Conservation (phyloP, 2,888 invertebrate genomes). For the Timandra comae region DNA sequence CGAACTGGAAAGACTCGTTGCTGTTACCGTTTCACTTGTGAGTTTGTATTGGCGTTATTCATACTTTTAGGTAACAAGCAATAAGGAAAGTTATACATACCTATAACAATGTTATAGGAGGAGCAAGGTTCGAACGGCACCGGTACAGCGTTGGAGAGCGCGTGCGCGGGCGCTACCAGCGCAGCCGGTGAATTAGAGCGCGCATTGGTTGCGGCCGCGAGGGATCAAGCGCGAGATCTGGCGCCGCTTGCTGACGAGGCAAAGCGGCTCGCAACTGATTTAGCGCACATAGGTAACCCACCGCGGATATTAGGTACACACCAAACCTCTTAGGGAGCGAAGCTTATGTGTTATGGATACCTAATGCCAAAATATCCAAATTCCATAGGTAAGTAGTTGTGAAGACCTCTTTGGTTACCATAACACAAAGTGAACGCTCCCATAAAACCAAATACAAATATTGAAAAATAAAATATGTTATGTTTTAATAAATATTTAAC, state of each 20-base stretch:
- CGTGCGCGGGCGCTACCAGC: constrained; percentile 82
- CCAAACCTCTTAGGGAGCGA: constrained; percentile 32
- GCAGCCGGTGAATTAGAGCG: constrained; percentile 90
- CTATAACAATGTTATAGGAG: constrained; percentile 48
- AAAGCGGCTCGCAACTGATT: constrained; percentile 63
- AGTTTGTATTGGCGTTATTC: constrained; percentile 30
- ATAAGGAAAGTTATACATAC: too few species aligned
- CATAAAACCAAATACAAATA: constrained; percentile 5
- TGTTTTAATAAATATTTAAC: too few species aligned
- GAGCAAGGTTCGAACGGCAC: constrained; percentile 56
- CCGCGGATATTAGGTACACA: constrained; percentile 57
- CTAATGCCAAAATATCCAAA: background rate
- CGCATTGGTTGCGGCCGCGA: constrained; percentile 81
- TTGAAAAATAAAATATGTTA: too few species aligned
- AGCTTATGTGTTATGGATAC: constrained; percentile 29
- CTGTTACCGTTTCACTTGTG: constrained; percentile 90
- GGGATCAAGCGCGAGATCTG: constrained; percentile 65
- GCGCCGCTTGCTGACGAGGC: constrained; percentile 66
- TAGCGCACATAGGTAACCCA: constrained; percentile 70
- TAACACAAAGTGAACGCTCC: constrained; percentile 15
- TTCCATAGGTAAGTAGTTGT: background rate
- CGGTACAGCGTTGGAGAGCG: constrained; percentile 71
- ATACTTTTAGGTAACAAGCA: too few species aligned
- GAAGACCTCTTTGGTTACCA: constrained; percentile 7
- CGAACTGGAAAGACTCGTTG: constrained; percentile 93